phyloP scores from a whole-genome alignment of 2,113 vertebrate species.

The Kobus ellipsiprymnus region DNA sequence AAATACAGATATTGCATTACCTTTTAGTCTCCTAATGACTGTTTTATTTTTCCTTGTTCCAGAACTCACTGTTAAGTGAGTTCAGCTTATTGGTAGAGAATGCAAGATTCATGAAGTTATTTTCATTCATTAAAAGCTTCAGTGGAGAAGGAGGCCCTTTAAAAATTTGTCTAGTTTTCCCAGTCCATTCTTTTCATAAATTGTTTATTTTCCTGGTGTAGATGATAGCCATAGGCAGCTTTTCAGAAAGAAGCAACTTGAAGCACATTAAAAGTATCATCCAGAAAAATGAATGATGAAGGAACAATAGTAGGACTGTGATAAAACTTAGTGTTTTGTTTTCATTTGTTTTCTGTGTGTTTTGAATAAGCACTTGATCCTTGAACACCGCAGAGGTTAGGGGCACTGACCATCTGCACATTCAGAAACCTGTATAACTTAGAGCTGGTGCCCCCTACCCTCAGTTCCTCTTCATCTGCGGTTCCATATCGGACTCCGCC shows the following conservation, averaged over 20 bases:
- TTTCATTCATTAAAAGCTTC: background rate
- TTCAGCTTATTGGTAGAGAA: background rate
- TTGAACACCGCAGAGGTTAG: background rate
- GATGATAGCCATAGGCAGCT: background rate
- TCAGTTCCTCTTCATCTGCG: too few species aligned
- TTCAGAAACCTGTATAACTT: background rate
- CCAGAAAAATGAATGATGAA: background rate
- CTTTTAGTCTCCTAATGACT: background rate
- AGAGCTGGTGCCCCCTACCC: background rate
- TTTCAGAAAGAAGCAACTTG: background rate
- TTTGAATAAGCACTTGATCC: background rate
- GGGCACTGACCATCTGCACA: background rate
- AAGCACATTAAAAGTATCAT: background rate
- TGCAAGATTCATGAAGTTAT: constrained; percentile 7
- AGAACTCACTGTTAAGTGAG: background rate
- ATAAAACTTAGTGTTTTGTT: background rate
- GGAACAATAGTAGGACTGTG: background rate
- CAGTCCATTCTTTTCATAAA: background rate
- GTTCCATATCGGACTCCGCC: background rate
- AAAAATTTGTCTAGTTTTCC: background rate
- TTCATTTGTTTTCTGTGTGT: background rate
- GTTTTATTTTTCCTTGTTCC: background rate
- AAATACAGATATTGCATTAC: background rate
- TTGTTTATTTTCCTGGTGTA: background rate
- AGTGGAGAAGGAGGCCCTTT: background rate